Evolutionary conservation across 2,888 invertebrate species (phyloP), one percentile per base, ranked within the genome.

Genomic region (Glaucopsyche alexis): DNA sequence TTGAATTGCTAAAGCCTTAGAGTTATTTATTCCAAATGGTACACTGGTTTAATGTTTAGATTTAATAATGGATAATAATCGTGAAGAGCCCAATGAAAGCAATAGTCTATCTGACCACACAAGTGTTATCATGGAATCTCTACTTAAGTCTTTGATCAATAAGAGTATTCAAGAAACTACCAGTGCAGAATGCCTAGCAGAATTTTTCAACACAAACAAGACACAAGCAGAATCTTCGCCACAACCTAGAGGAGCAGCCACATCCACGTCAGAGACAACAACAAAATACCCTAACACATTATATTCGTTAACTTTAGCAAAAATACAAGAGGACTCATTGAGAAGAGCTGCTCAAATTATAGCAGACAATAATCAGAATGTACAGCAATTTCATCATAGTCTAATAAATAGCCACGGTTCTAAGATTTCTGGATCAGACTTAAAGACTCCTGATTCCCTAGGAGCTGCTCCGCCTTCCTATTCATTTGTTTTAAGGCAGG

Each of bases 381-480:
- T 47, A 3, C 16, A 50, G 3, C 67, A 40, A 2, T 55, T 67
- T 11, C 50, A 45, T 38, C n/a, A 29, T 19, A 55, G 60, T 52
- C 14, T 52, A 16, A 16, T 66, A 29, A 19, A 14, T 7, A 60
- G 55, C 8, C 11, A 74, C 38, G 76, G 74, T 50, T 73, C 71
- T 45, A 72, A 71, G 45, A 73, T 76, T 9, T 77, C 78, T 64
- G 79, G 81, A 19, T 80, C 81, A 14, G 87, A 89, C 60, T 72
- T 87, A 47, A 82, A 86, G 0, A 84, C 92, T 7, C 92, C 92
- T 4, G 84, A 87, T 76, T 92, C 92, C 0, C 80, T 91, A n/a
- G 78, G 82, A 0, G 90, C 85, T 75, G 92, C 92, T 8, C 92
- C 92, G 4, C 92, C 92, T 0, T 90, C 91, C 0, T 93, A 92